Evolutionary conservation across 2,888 invertebrate genomes (phyloP).

Genomic region (Tineola bisselliella): DNA sequence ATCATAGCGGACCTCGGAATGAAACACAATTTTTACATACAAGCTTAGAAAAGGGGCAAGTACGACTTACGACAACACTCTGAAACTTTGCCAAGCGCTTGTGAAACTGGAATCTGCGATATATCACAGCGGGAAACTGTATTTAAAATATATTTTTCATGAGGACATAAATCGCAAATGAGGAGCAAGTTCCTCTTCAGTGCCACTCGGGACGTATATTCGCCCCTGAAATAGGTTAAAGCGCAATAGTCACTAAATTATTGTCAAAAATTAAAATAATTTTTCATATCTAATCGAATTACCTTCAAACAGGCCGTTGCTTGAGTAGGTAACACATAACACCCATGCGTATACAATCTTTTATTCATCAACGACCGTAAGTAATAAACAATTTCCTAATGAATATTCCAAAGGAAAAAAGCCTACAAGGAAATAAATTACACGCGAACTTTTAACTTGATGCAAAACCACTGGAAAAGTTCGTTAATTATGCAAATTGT

Average conservation of each 20-base stretch:
- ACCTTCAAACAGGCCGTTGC: not conserved
- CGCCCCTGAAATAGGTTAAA: not conserved
- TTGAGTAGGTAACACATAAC: not conserved
- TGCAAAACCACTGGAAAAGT: slow-evolving; percentile 28
- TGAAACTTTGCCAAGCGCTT: slow-evolving; percentile 31
- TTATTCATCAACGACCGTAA: not conserved
- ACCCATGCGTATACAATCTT: not conserved
- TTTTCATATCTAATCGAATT: not conserved
- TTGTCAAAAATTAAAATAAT: not conserved
- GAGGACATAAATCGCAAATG: slow-evolving; percentile 33
- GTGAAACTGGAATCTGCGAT: slow-evolving; percentile 21
- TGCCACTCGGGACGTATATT: not conserved
- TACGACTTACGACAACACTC: slow-evolving; percentile 20
- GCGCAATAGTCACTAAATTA: not conserved
- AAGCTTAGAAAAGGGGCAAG: slow-evolving; percentile 11
- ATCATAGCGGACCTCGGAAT: slow-evolving; percentile 12
- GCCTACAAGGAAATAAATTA: slow-evolving; percentile 8
- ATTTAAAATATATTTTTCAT: slow-evolving; percentile 37
- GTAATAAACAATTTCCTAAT: slow-evolving; percentile 7
- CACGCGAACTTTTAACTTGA: slow-evolving; percentile 19
- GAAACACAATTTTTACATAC: slow-evolving; percentile 1
- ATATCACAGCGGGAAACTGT: slow-evolving; percentile 26
- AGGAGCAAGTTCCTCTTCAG: slow-evolving; percentile 26
- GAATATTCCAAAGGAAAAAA: slow-evolving; percentile 6
- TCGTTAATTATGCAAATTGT: slow-evolving; percentile 61